Conservation (phyloP, 2,888 invertebrate species). For the Tetheella fluctuosa region DNA sequence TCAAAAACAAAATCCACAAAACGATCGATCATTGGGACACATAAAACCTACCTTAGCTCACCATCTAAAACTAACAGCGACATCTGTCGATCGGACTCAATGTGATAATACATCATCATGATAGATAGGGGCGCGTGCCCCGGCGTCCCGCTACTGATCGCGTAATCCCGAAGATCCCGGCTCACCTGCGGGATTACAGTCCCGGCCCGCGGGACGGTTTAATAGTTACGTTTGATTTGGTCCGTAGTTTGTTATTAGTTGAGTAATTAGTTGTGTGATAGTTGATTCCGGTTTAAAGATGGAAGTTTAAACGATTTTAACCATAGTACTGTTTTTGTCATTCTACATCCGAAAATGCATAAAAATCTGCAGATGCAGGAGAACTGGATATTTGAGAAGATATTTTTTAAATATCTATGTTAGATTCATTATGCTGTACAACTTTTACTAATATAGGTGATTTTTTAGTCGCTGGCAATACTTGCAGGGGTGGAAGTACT, state of each 20-base stretch:
- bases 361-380: too few species aligned
- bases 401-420: too few species aligned
- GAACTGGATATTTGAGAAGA: too few species aligned
- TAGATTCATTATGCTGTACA: too few species aligned
- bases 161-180: conserved; percentile 37
- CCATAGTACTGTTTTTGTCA: too few species aligned
- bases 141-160: conserved; percentile 47
- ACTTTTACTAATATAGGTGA: too few species aligned
- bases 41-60: conserved; percentile 10
- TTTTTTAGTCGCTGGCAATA: too few species aligned
- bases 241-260: conserved; percentile 12
- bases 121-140: conserved; percentile 53
- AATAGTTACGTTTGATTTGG: conserved; percentile 37
- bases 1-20: not conserved
- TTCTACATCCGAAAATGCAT: too few species aligned
- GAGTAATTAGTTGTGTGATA: not conserved
- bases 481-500: too few species aligned
- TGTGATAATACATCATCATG: conserved; percentile 70
- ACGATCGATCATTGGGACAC: conserved; percentile 9
- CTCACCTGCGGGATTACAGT: conserved; percentile 69
- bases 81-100: conserved; percentile 64
- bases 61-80: conserved; percentile 36
- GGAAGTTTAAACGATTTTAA: too few species aligned
- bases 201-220: conserved; percentile 42
- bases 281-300: not conserved